Percentiles rank a stretch among this genome's conserved stretches.
Conservation (phyloP, 2,113 vertebrate species). For the Cepphus grylle region DNA sequence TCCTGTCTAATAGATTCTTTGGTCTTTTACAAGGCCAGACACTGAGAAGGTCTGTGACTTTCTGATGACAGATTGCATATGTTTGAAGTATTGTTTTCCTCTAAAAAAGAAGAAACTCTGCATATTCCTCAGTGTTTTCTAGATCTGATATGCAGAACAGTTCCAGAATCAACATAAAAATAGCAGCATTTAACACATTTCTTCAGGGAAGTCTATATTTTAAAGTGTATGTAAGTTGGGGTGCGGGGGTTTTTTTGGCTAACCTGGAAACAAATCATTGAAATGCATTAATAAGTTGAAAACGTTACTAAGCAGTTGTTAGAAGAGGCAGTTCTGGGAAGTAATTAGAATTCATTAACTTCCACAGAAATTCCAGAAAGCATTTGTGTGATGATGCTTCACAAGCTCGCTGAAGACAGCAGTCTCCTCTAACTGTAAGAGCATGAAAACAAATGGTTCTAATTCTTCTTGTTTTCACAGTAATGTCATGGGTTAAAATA, state of each 20-base stretch:
- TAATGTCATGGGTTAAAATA: conserved; percentile 24
- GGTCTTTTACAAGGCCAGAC: not conserved
- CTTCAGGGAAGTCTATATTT: not conserved
- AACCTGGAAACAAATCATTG: not conserved
- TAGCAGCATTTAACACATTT: not conserved
- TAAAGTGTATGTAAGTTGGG: not conserved
- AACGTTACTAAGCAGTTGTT: not conserved
- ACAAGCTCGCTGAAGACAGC: not conserved
- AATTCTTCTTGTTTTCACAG: conserved; percentile 14
- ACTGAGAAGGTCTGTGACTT: not conserved
- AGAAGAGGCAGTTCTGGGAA: not conserved
- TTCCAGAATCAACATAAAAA: not conserved
- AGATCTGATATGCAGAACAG: rapidly evolving
- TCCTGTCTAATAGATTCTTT: not conserved
- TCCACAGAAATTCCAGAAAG: not conserved
- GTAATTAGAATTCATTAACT: not conserved
- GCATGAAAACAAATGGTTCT: conserved; percentile 19
- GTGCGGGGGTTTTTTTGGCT: not conserved
- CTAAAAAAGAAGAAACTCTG: not conserved
- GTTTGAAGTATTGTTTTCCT: not conserved
- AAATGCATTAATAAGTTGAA: not conserved
- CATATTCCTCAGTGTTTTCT: not conserved
- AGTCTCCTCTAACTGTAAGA: not conserved
- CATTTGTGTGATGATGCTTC: not conserved
- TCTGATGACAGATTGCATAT: not conserved